phyloP scores from a whole-genome alignment of 2,888 invertebrate species.

The Protophormia terraenovae region DNA sequence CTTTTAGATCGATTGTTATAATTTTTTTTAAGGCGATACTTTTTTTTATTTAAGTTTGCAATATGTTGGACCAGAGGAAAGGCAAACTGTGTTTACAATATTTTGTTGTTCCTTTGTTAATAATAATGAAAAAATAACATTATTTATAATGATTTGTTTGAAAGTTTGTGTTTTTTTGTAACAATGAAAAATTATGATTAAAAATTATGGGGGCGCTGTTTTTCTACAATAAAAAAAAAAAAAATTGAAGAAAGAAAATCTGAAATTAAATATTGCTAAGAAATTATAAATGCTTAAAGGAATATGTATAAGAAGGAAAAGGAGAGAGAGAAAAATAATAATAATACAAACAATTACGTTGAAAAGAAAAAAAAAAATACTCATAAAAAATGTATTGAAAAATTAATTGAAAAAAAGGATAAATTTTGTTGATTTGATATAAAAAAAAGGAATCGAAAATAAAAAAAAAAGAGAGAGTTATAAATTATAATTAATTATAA shows the following conservation, averaged over 20 bases:
- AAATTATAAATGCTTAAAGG: constrained; percentile 65
- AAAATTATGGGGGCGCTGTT: constrained; percentile 47
- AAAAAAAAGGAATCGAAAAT: background rate
- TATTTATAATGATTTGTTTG: no score
- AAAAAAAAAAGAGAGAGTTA: background rate
- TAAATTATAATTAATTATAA: no score
- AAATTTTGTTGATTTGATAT: background rate
- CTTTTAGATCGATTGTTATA: constrained; percentile 63
- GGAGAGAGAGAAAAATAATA: no score
- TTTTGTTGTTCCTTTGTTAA: background rate
- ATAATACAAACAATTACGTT: constrained; percentile 22
- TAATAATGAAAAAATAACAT: constrained; percentile 69
- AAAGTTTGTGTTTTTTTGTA: no score
- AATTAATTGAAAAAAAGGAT: constrained; percentile 49
- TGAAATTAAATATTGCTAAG: constrained; percentile 66
- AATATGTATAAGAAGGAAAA: constrained; percentile 5
- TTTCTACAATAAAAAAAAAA: background rate
- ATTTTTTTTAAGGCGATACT: background rate
- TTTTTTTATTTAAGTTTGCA: constrained; percentile 30
- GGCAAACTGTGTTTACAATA: constrained; percentile 37
- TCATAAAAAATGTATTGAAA: constrained; percentile 52
- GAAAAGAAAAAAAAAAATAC: background rate
- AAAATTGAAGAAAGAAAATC: constrained; percentile 31
- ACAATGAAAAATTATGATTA: constrained; percentile 67
- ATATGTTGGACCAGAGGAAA: background rate